Percentiles rank a stretch among this genome's conserved stretches.
Evolutionary conservation across 64 coral and sea anemone genomes (phyloP).

Genomic region (Actinia tenebrosa): DNA sequence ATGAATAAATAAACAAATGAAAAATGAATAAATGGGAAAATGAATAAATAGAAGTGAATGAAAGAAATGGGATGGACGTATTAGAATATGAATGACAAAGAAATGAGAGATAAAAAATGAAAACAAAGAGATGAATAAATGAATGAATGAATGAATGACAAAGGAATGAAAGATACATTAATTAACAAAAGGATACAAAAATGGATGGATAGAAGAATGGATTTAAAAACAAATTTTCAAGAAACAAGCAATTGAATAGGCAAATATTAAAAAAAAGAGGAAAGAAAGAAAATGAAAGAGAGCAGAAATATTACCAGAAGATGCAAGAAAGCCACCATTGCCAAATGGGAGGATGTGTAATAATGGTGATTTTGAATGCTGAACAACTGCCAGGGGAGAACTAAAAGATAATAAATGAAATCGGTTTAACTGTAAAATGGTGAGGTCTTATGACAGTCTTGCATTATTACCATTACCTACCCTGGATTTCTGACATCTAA

Average conservation of each 20-base stretch:
- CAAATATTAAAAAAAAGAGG: no score
- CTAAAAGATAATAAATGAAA: constrained; percentile 10
- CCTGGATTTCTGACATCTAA: constrained; percentile 73
- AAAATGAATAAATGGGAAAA: constrained; percentile 3
- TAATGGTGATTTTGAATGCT: constrained; percentile 59
- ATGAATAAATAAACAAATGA: background rate
- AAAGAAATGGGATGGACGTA: no score
- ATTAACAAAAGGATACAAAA: no score
- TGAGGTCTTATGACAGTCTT: background rate
- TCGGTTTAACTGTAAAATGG: background rate
- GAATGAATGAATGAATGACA: background rate
- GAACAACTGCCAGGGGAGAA: constrained; percentile 56
- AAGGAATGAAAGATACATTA: no score
- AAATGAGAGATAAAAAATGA: background rate
- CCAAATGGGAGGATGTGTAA: constrained; percentile 41
- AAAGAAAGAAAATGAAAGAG: background rate
- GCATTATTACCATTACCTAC: background rate
- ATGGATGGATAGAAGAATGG: background rate
- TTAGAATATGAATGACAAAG: background rate
- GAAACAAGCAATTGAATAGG: no score
- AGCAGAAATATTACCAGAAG: constrained; percentile 46
- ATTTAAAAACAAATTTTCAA: no score
- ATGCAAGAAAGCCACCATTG: constrained; percentile 32
- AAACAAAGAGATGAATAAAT: background rate
- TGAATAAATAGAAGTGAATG: background rate